Base-by-base conservation (phyloP, 1,140 invertebrate species). In the Eupeodes corollae region DNA sequence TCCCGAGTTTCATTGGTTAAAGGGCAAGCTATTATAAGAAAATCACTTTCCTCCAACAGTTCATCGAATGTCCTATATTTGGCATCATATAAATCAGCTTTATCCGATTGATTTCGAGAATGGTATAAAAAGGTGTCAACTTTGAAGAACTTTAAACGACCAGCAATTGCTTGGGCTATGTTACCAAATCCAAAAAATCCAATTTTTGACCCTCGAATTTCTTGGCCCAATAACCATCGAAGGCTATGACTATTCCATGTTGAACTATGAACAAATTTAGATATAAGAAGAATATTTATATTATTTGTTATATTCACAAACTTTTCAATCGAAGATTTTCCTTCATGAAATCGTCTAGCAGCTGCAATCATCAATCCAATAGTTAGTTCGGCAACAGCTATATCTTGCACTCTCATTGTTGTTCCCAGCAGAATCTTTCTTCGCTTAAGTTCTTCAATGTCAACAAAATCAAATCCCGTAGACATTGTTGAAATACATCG, bases 401-500 rank as follows among this genome's bases (percentile, higher is more conserved):
- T 84, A 6, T 91, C 93, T 31, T 97, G 70, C 11, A 95, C 85
- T 56, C 82, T 80, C 16, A 92, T 92, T 2, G 93, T 96, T 57
- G 91, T 89, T 3, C 92, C 93, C 48, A 91, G 72, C 48, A 72
- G 76, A 38, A 91, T 83, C 26, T 78, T 75, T 53, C 80, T 73
- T 38, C 71, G 73, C 63, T 79, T 83, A 15, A 87, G 72, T 60
- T 80, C 81, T 1, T 67, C 54, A 2, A 89, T 55, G 65, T 88
- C 79, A 33, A 91, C 76, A 59, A 86, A 87, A 59, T 91, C 86
- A 58, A 83, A 75, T 43, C 65, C 94, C 11, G 94, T 93, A 1
- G 91, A 95, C 78, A 93, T 88, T 6, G 92, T 93, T 1, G 79
- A 81, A 19, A 97, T 76, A 1, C 91, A 83, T 70, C 88, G 88